These are phyloP conservation scores for Anableps anableps DNA, from an alignment of 2,797 vertebrate genomes.

Conservation along the genomic window DNA sequence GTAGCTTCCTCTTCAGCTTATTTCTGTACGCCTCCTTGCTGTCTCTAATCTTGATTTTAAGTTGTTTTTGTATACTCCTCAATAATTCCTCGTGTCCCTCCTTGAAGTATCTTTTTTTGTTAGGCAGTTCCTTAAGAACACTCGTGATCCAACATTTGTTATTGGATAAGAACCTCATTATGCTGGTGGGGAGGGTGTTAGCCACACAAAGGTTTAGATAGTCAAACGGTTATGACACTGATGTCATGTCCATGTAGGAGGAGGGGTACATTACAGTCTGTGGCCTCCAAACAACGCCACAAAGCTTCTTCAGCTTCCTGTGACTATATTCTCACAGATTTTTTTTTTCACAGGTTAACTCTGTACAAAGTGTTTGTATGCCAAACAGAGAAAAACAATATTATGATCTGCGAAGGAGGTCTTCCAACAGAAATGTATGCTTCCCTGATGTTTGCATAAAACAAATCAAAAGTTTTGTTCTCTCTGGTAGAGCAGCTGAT, in stretches of 20 bases:
- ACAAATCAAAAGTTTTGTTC: neutral
- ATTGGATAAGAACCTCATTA: neutral
- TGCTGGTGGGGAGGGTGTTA: neutral
- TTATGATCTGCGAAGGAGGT: neutral
- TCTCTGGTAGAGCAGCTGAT: neutral
- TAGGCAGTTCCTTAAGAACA: neutral
- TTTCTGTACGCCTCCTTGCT: neutral
- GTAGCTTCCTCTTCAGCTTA: neutral
- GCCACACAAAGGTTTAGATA: neutral
- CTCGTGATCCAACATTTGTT: neutral
- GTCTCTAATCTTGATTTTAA: neutral
- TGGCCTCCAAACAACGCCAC: neutral
- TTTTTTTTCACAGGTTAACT: neutral
- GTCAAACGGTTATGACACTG: neutral
- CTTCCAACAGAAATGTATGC: neutral
- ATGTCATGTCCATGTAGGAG: neutral
- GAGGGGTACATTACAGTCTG: neutral
- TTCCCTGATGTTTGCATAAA: neutral
- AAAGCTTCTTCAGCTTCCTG: neutral
- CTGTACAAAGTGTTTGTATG: neutral
- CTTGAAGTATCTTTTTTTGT: neutral
- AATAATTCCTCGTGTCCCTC: neutral
- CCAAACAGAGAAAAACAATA: neutral
- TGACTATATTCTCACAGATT: neutral
- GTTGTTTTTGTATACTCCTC: neutral